These are phyloP conservation scores for Drosophila melanosoma DNA, from an alignment of 2,888 invertebrate species.

Conservation along the genomic window DNA sequence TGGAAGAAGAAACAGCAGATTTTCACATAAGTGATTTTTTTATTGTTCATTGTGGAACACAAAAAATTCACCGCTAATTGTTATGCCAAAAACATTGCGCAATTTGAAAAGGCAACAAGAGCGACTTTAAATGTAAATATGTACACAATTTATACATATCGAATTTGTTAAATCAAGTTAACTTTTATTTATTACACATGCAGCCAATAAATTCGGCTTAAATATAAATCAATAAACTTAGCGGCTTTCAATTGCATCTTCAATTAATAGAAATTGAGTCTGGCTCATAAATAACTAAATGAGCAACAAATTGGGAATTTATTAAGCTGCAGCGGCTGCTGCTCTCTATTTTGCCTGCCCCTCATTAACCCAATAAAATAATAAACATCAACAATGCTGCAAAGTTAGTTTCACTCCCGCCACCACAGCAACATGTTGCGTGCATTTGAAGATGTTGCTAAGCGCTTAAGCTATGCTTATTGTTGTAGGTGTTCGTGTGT, in stretches of 20 bases:
- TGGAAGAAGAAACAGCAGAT: conserved; percentile 3
- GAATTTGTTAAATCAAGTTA: conserved; percentile 40
- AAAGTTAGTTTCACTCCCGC: conserved; percentile 28
- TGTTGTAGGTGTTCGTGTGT: conserved; percentile 16
- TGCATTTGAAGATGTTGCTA: conserved; percentile 36
- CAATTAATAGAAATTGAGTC: conserved; percentile 72
- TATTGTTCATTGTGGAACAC: conserved; percentile 10
- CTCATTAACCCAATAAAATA: conserved; percentile 56
- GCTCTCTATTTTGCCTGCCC: neutral
- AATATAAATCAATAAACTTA: conserved; percentile 65
- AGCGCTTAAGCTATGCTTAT: conserved; percentile 29
- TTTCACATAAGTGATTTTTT: conserved; percentile 32
- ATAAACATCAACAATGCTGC: conserved; percentile 28
- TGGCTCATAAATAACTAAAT: conserved; percentile 63
- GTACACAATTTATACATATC: conserved; percentile 20
- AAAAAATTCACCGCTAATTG: conserved; percentile 59
- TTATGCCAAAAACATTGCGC: conserved; percentile 69
- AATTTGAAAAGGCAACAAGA: conserved; percentile 41
- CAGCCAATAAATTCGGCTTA: conserved; percentile 58
- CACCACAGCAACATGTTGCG: conserved; percentile 57
- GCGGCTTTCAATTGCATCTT: conserved; percentile 58
- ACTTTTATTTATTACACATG: conserved; percentile 52
- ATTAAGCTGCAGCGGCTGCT: conserved; percentile 35
- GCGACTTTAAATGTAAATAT: conserved; percentile 11
- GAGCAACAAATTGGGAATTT: conserved; percentile 61